Evolutionary conservation across 2,797 vertebrate species (phyloP).

Genomic region (Lemur catta): DNA sequence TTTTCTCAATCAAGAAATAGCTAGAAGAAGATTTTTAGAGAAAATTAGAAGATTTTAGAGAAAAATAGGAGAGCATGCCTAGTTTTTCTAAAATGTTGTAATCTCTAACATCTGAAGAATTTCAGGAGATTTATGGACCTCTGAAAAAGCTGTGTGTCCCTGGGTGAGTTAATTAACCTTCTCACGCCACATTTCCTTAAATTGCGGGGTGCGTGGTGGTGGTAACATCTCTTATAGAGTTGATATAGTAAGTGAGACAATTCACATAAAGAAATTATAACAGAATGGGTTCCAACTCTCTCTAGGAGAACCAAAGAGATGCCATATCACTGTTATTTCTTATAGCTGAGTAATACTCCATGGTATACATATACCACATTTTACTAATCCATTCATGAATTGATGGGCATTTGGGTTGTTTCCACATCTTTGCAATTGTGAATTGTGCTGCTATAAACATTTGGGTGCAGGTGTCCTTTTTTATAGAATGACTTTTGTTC

Average conservation of each 20-base stretch:
- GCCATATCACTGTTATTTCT: too few relatives aligned
- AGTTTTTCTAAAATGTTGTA: not conserved
- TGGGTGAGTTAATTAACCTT: not conserved
- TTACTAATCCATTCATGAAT: too few relatives aligned
- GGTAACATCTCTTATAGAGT: not conserved
- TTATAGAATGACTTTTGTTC: too few relatives aligned
- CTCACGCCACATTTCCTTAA: not conserved
- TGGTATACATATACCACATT: too few relatives aligned
- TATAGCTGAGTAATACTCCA: too few relatives aligned
- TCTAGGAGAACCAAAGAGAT: too few relatives aligned
- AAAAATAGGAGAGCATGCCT: not conserved
- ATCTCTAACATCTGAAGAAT: not conserved
- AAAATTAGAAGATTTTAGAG: not conserved
- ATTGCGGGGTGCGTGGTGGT: rapidly evolving
- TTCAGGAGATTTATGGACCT: not conserved
- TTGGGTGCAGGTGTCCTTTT: too few relatives aligned
- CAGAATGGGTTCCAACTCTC: too few relatives aligned
- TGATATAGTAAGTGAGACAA: not conserved
- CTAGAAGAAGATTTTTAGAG: not conserved
- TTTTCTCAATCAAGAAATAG: constrained; percentile 10
- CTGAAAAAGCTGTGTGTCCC: not conserved
- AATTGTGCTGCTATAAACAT: too few relatives aligned
- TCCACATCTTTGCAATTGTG: too few relatives aligned
- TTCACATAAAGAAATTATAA: not conserved
- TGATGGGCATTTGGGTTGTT: too few relatives aligned